Evolutionary conservation across 2,113 vertebrate genomes (phyloP), one percentile per base, ranked within the genome.

Genomic region (Junco hyemalis): DNA sequence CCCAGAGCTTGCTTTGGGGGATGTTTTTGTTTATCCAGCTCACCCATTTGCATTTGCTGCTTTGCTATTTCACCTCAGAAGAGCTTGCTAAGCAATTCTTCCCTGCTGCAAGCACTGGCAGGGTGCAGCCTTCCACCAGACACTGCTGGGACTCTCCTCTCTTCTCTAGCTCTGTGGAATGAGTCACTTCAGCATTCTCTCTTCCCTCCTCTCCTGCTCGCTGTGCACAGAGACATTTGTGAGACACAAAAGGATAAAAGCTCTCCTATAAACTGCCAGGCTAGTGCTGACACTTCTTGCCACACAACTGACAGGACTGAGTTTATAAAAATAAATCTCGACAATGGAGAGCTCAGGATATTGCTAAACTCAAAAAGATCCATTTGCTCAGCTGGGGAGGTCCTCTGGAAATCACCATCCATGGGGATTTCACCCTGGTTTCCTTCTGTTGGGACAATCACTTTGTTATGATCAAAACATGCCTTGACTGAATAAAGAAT

Each of bases 1-100:
- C 85, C 59, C 50, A 51, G 59, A 59, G 76, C 70, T 85, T 80
- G 29, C 50, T 66, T 70, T 0, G 0, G 29, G 91, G 71, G 33
- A 80, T 94, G 81, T 47, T 94, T 94, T 80, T 86, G 81, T 96
- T 95, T 88, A 95, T 54, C 71, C 74, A 78, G 42, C 47, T 96
- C 59, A 17, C 8, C 28, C 60, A 56, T 88, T 83, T 82, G 84
- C 50, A 80, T 94, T 94, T 66, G 45, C 63, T 66, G 26, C 70
- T 91, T 72, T 82, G 78, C 59, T 81, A 2, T 76, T 93, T 76
- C 68, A 4, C 66, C 81, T 86, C 68, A 9, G 50, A 83, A 88
- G 78, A 4, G 71, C 88, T 92, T 88, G 74, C 91, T 95, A 92
- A 95, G 93, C 87, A 90, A 65, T 86, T 80, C 63, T 61, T 68